Evolutionary conservation across 2,113 vertebrate species (phyloP), one percentile per base, ranked within the genome.

Genomic region (Oreotrochilus melanogaster): DNA sequence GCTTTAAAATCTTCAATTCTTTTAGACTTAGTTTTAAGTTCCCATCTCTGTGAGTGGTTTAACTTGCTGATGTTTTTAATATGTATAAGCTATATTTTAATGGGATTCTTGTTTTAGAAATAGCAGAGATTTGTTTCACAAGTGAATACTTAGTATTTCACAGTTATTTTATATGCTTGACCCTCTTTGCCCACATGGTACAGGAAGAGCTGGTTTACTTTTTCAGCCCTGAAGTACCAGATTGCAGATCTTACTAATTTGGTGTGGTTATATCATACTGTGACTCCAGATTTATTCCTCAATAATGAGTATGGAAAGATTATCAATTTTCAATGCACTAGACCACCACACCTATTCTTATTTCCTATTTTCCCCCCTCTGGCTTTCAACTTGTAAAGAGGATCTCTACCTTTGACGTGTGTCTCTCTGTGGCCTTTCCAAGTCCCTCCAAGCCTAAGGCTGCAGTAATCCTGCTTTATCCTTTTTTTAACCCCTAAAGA

Each of bases 351-450:
- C 81, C 53, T n/a, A 43, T 95, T 94, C 78, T 91, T 95, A 80
- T 92, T 97, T 93, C 94, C 95, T 95, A 56, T 95, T 97, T 97
- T 89, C 48, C 28, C 89, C 43, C 54, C 86, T 97, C 69, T 94
- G 57, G 72, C 80, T 96, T 96, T 92, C 80, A 87, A 89, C 73
- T 61, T 83, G 35, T 27, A 89, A 95, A 57, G 82, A 91, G 96
- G 72, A 18, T 19, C 53, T 96, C 80, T 93, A 7, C 84, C 75
- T 95, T 94, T 78, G 70, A 86, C 94, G 92, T 88, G 33, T 90
- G 78, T 95, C 58, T 45, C 53, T 82, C 64, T 83, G 47, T 86
- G 61, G 89, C 89, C 78, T 88, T 88, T 92, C 4, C 22, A 72
- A 91, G 86, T 42, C 57, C 78, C 50, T 87, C 81, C 85, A 66